Evolutionary conservation across 2,888 invertebrate species (phyloP).

Genomic region (Nowickia ferox): DNA sequence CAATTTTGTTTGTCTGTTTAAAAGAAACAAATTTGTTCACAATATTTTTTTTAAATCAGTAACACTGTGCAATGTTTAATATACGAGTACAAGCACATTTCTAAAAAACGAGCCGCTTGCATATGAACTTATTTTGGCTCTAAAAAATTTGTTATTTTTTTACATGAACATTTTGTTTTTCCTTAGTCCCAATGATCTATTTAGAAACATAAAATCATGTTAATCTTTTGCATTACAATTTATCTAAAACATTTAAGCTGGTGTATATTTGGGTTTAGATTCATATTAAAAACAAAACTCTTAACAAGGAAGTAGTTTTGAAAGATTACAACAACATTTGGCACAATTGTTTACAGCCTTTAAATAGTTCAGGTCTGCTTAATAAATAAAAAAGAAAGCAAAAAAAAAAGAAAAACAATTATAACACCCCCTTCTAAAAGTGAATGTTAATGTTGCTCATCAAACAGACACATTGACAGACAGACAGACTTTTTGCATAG

Average conservation of each 20-base stretch:
- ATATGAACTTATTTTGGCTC: background rate
- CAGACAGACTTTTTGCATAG: background rate
- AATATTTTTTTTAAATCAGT: too few species aligned
- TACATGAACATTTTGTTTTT: background rate
- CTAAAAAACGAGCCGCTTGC: too few species aligned
- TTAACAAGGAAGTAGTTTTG: conserved; percentile 60
- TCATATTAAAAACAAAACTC: conserved; percentile 18
- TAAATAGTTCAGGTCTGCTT: conserved; percentile 34
- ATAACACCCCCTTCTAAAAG: conserved; percentile 69
- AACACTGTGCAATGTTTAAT: too few species aligned
- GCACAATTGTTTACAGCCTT: conserved; percentile 32
- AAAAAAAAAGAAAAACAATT: conserved; percentile 37
- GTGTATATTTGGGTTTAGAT: background rate
- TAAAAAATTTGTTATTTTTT: background rate
- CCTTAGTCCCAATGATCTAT: conserved; percentile 12
- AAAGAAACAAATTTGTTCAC: too few species aligned
- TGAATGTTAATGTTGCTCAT: conserved; percentile 64
- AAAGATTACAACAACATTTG: conserved; percentile 53
- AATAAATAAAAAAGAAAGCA: conserved; percentile 3
- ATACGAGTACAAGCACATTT: too few species aligned
- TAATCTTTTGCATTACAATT: conserved; percentile 2
- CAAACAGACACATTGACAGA: conserved; percentile 1
- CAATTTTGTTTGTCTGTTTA: too few species aligned
- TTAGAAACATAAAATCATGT: background rate
- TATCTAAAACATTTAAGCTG: conserved; percentile 37